Base-by-base conservation (phyloP, 2,797 vertebrate species). In the Semaprochilodus insignis region DNA sequence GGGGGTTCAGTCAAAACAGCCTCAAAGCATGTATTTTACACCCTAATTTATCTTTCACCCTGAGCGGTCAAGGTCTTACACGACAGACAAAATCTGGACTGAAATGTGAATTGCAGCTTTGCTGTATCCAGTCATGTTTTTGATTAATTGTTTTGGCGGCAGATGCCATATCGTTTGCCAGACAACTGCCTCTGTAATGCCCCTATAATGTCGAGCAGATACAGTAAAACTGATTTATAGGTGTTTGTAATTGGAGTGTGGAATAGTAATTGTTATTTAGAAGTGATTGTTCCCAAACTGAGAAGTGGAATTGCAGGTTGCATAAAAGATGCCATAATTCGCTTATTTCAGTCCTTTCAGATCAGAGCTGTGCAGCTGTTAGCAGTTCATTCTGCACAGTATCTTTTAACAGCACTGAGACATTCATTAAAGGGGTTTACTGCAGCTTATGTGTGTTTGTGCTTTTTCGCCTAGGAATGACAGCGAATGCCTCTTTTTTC, bases 291-390 rank as follows among this genome's bases (percentile, higher is more conserved):
- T 51, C 60, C 23, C 54, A 66, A 65, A 74, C 25, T 81, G 25
- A 60, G 75, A 11, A 34, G 57, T 21, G 48, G 27, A 71, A 66
- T 71, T 55, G 72, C 23, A 21, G n/a, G 54, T 59, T 63, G 36
- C 69, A 55, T 55, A 55, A 19, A 66, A 48, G 67, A 78, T 31
- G 60, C 27, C 69, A 31, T 73, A 80, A 78, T 81, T 73, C 83
- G 74, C 62, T 44, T 17, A 44, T 31, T 59, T 73, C 44, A 19
- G 31, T 78, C 40, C 52, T 44, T 78, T 60, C 25, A 11, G 65
- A 17, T 74, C 60, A 65, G 25, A 54, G 72, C 16, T 44, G n/a
- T 21, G 63, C 60, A 85, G 81, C 77, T 83, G 84, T 36, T 72
- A 66, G 34, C 4, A 48, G 17, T 57, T 52, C 72, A 34, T 51